Base-by-base conservation (phyloP, 1,140 invertebrate genomes). In the Adelges cooleyi region DNA sequence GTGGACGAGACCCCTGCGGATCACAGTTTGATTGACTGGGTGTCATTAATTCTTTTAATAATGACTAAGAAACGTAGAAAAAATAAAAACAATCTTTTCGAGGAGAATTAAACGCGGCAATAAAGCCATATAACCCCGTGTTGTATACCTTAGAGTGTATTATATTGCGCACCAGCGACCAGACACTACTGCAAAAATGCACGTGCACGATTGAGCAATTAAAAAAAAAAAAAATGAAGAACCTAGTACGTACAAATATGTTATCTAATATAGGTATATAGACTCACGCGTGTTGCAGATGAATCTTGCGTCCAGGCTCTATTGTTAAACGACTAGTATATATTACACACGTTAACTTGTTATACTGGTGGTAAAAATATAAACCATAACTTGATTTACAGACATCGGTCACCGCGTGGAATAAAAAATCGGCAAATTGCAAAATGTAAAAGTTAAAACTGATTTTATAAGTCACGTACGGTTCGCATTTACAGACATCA, bases 1-100 rank as follows among this genome's bases (percentile, higher is more conserved):
- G 38, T 15, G 38, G 48, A 44, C 3, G 38, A 56, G 53, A 56
- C 53, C 53, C 53, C 53, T n/a, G 22, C 36, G 20, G 52, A 56
- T 42, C 22, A n/a, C 40, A 6, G 13, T 59, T 44, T 27, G 54
- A 59, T 59, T 27, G 40, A 59, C 54, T 42, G 40, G n/a, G 23
- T 42, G 54, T 59, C 40, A 44, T 56, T 56, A 56, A 53, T 53
- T 44, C 42, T 27, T 59, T 59, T 44, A 13, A 29, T 44, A 44
- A 59, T 27, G 22, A 59, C 44, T 44, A 11, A 23, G 4, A 18
- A 15, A 29, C 22, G 22, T 40, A 38, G 15, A 8, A 20, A 44
- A 17, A 17, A 44, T 11, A 44, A 44, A 3, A 44, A 23, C 36
- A 40, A n/a, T 23, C 23, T 38, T 36, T 23, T 23, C 18, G 38